These are phyloP conservation scores for Fragum fragum DNA, from an alignment of 2,888 invertebrate species.

Conservation along the genomic window DNA sequence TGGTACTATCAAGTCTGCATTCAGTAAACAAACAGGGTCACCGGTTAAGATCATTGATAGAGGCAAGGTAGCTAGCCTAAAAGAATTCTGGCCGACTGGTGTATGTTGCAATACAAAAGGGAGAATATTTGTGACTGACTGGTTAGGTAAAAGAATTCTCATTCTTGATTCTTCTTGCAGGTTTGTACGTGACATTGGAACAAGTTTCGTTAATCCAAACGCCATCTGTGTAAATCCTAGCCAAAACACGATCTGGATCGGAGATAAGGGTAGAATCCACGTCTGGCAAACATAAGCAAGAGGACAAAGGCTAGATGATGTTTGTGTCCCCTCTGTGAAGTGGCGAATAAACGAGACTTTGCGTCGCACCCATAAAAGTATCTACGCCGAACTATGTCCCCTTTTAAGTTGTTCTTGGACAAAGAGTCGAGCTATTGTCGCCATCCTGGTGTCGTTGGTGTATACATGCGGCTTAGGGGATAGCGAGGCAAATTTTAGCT, in stretches of 20 bases:
- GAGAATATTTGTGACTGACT: constrained; percentile 45
- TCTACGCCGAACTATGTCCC: too few relatives aligned
- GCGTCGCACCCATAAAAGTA: too few relatives aligned
- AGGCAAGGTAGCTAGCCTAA: not conserved
- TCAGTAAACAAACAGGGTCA: constrained; percentile 27
- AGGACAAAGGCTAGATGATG: too few relatives aligned
- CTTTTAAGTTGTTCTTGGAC: too few relatives aligned
- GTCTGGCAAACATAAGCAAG: constrained; percentile 36
- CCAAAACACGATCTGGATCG: constrained; percentile 33
- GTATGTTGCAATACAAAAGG: constrained; percentile 41
- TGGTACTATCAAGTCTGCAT: constrained; percentile 26
- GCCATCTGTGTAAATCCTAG: constrained; percentile 33
- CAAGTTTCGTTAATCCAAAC: constrained; percentile 40
- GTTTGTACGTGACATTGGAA: constrained; percentile 33
- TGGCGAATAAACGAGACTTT: too few relatives aligned
- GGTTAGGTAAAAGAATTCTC: constrained; percentile 38
- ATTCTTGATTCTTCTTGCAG: constrained; percentile 40
- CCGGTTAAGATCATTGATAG: not conserved
- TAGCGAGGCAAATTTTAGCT: too few relatives aligned
- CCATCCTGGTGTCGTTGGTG: too few relatives aligned
- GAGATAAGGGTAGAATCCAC: constrained; percentile 44
- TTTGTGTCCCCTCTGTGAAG: too few relatives aligned
- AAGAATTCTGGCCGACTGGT: constrained; percentile 54
- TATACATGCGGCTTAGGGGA: too few relatives aligned
- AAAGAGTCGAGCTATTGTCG: too few relatives aligned